Conservation (phyloP, 1,140 invertebrate genomes). For the Ruditapes philippinarum region DNA sequence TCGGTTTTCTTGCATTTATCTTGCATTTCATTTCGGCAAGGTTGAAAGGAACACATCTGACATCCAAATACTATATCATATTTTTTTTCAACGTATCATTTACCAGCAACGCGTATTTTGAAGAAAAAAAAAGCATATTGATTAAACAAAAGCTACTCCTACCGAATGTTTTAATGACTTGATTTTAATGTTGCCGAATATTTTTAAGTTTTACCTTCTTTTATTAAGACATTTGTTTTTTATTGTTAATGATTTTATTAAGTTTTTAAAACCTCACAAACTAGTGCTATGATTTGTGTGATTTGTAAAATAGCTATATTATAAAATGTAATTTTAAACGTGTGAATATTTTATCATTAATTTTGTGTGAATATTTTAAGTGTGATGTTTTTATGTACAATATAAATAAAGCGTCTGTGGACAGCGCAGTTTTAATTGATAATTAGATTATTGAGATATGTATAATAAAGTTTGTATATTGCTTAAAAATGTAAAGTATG, state of each 20-base stretch:
- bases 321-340: too few relatives aligned
- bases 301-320: too few relatives aligned
- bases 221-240: neutral
- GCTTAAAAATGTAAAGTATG: too few relatives aligned
- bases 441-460: too few relatives aligned
- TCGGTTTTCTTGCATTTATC: neutral
- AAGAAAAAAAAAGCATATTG: neutral
- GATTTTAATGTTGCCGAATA: neutral
- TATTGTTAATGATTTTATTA: constrained; percentile 41
- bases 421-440: too few relatives aligned
- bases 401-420: too few relatives aligned
- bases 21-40: constrained; percentile 48
- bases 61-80: neutral
- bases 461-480: too few relatives aligned
- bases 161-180: neutral
- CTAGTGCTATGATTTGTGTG: neutral
- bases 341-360: too few relatives aligned
- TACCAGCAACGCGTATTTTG: neutral
- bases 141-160: too few relatives aligned
- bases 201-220: neutral
- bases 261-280: neutral
- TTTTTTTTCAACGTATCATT: neutral
- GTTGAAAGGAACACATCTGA: neutral
- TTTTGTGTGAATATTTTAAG: too few relatives aligned
- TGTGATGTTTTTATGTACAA: too few relatives aligned